Percentiles rank a stretch among this genome's conserved stretches.
Conservation (phyloP, 1,140 invertebrate species). For the Sycophila sp. region DNA sequence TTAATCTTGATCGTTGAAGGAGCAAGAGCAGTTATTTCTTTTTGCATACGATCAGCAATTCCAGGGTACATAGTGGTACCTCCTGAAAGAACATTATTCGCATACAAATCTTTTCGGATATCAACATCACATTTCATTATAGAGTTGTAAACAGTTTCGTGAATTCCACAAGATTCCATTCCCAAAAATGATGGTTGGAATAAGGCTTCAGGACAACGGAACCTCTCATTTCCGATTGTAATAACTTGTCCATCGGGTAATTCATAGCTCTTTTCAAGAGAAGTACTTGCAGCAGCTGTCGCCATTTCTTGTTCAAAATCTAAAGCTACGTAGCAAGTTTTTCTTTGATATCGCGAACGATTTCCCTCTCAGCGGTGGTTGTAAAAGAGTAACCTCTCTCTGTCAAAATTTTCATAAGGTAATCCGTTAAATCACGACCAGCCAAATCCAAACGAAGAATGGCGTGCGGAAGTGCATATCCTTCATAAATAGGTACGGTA, state of each 20-base stretch:
- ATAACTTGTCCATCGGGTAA: constrained; percentile 92
- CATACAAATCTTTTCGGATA: constrained; percentile 77
- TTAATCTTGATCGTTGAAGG: constrained; percentile 93
- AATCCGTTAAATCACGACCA: constrained; percentile 88
- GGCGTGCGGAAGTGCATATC: constrained; percentile 89
- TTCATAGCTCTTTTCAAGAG: constrained; percentile 88
- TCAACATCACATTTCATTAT: constrained; percentile 87
- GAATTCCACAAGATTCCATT: constrained; percentile 85
- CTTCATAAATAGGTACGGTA: constrained; percentile 72
- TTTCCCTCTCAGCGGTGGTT: constrained; percentile 89
- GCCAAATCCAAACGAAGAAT: constrained; percentile 89
- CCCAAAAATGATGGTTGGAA: constrained; percentile 92
- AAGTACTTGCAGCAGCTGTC: constrained; percentile 86
- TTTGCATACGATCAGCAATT: constrained; percentile 77
- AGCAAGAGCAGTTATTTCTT: constrained; percentile 89
- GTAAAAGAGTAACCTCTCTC: constrained; percentile 87
- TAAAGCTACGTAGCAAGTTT: constrained; percentile 92
- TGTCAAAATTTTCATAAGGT: constrained; percentile 92
- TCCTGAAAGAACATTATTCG: constrained; percentile 72
- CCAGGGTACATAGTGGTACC: constrained; percentile 36
- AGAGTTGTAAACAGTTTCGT: constrained; percentile 89
- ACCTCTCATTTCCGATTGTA: constrained; percentile 93
- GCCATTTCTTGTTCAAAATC: constrained; percentile 97
- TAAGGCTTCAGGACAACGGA: constrained; percentile 92
- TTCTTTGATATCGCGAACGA: constrained; percentile 93